Base-by-base conservation (phyloP, 2,113 vertebrate species). In the Tupaia chinensis region DNA sequence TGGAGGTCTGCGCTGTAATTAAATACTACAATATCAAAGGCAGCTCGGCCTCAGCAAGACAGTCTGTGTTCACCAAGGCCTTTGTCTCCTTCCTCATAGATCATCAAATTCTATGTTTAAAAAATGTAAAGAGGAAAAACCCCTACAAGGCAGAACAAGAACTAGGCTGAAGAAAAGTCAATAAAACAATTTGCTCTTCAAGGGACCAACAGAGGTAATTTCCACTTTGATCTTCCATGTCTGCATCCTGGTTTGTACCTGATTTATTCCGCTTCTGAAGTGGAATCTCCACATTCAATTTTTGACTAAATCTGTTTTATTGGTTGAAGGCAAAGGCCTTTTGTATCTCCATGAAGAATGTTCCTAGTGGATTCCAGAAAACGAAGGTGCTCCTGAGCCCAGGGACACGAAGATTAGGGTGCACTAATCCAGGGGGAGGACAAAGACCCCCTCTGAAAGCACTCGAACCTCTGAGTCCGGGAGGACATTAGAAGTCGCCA, bases 181-280 rank as follows among this genome's bases (percentile, higher is more conserved):
- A 78, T 97, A 94, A 97, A 94, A 92, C 89, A 93, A 96, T 97
- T 94, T 94, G 79, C 68, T 96, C 74, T 97, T 96, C 85, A 73
- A 90, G 79, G 32, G 66, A 89, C 80, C 32, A 63, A 73, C 65
- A 68, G 22, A 95, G 73, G 87, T 73, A 85, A 95, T 96, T 95
- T 97, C 72, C 91, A 83, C 91, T 95, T 89, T 96, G 79, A 96
- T 96, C 72, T 27, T 77, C 68, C 58, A 32, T 82, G 74, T 89
- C 89, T 83, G n/a, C 83, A 82, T 79, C 72, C 80, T 84, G 19
- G 77, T 87, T 96, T 89, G 65, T 53, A 44, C 56, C 70, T 81
- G 93, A 96, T 92, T 95, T 95, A 93, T 90, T 80, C 76, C 88
- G 58, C 87, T 84, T 87, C 76, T 16, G 23, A 96, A 34, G 23